A percentile compares a stretch with the other conserved stretches of the same genome.
Conservation (phyloP, 1,140 invertebrate species). For the Hypothenemus hampei region DNA sequence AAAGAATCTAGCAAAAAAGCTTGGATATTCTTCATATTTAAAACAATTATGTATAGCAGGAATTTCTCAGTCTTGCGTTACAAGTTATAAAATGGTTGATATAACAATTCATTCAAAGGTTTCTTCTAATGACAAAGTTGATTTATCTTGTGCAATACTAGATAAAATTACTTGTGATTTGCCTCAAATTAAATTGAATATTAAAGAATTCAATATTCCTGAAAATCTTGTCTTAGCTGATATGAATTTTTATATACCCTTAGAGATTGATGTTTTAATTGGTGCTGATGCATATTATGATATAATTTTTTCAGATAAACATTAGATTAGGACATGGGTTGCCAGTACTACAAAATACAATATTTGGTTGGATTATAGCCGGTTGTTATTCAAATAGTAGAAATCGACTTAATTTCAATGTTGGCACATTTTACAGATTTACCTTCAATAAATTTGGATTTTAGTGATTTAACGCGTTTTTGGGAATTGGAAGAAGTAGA, state of each 20-base stretch:
- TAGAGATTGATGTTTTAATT: background rate
- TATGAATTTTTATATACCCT: background rate
- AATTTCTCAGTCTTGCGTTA: too few species aligned
- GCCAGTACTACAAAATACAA: background rate
- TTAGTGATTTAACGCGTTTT: slow-evolving; percentile 2
- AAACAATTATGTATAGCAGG: too few species aligned
- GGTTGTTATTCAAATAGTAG: background rate
- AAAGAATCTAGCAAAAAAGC: too few species aligned
- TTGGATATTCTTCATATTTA: too few species aligned
- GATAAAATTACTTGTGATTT: background rate
- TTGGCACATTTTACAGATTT: background rate
- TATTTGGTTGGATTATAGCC: background rate
- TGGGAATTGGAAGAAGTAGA: too few species aligned
- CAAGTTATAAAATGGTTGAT: background rate
- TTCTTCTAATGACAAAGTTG: background rate
- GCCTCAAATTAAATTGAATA: background rate
- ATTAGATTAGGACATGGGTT: background rate
- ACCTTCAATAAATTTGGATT: background rate
- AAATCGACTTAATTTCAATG: background rate
- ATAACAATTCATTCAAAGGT: background rate
- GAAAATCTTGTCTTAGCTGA: background rate
- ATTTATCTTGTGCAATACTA: background rate
- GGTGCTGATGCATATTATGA: background rate
- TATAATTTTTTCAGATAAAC: background rate
- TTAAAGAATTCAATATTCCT: background rate